Percentiles rank a stretch among this genome's conserved stretches.
Evolutionary conservation across 2,888 invertebrate species (phyloP).

Genomic region (Acrobasis repandana): DNA sequence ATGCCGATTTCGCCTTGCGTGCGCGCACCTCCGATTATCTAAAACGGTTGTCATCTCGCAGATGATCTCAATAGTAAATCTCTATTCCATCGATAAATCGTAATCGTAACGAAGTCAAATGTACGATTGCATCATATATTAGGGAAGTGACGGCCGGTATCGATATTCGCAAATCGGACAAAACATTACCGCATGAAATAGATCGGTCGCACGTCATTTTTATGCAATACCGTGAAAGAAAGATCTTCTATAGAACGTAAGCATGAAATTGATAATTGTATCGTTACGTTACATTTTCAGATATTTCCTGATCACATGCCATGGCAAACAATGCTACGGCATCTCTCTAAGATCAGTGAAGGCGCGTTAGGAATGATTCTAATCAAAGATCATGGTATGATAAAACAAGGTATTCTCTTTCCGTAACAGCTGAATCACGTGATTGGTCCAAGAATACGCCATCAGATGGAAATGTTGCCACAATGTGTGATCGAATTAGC

Average conservation of each 20-base stretch:
- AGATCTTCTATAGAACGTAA: conserved; percentile 29
- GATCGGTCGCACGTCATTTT: conserved; percentile 50
- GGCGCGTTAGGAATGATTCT: neutral
- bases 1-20: conserved; percentile 50
- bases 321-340: neutral
- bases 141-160: conserved; percentile 39
- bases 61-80: conserved; percentile 50
- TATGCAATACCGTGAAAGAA: conserved; percentile 48
- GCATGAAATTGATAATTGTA: conserved; percentile 29
- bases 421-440: too few species aligned
- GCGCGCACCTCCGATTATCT: conserved; percentile 36
- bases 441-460: too few species aligned
- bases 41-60: conserved; percentile 37
- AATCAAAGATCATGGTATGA: too few species aligned
- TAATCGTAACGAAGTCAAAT: neutral
- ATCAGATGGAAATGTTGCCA: too few species aligned
- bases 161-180: conserved; percentile 20
- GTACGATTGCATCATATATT: conserved; percentile 13
- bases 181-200: conserved; percentile 39
- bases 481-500: too few species aligned
- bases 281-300: conserved; percentile 21
- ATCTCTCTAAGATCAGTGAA: neutral
- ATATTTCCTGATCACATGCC: neutral
- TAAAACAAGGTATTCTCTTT: too few species aligned
- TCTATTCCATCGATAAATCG: neutral